A percentile compares a stretch with the other conserved stretches of the same genome.
Evolutionary conservation across 2,888 invertebrate genomes (phyloP).

Genomic region (Hydriomena furcata): DNA sequence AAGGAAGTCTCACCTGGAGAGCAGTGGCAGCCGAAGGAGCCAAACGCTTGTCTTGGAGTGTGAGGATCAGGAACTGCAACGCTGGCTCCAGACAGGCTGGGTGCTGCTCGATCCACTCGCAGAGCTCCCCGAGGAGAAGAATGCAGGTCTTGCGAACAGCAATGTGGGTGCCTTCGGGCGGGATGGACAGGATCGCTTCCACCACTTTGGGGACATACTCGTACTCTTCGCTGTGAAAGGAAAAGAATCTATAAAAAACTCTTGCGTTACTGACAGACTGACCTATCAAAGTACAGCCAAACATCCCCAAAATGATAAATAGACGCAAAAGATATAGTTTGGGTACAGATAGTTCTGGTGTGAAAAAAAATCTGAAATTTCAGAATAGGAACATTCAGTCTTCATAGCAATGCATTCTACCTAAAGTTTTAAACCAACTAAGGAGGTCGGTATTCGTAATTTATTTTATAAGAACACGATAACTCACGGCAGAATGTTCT

Average conservation of each 20-base stretch:
- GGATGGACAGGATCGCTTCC: slow-evolving; percentile 93
- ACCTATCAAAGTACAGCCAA: no score
- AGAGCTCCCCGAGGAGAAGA: slow-evolving; percentile 93
- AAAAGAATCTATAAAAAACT: no score
- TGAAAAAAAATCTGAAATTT: no score
- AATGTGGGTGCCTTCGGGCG: slow-evolving; percentile 92
- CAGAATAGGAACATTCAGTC: no score
- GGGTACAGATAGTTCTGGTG: no score
- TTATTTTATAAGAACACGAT: no score
- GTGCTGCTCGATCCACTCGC: slow-evolving; percentile 97
- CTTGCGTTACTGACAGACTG: no score
- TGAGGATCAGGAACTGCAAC: slow-evolving; percentile 86
- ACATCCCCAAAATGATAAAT: no score
- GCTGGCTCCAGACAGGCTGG: slow-evolving; percentile 91
- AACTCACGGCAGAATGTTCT: slow-evolving; percentile 95
- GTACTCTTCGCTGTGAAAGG: slow-evolving; percentile 89
- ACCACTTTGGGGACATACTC: slow-evolving; percentile 97
- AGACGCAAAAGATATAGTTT: no score
- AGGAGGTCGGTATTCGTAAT: no score
- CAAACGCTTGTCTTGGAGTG: slow-evolving; percentile 88
- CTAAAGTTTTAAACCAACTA: no score
- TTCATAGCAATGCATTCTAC: no score
- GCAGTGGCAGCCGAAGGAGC: slow-evolving; percentile 92
- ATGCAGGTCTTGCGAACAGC: slow-evolving; percentile 96
- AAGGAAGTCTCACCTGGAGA: slow-evolving; percentile 81